These are phyloP conservation scores for Hippocampus zosterae DNA, from an alignment of 2,113 vertebrate species.

Conservation along the genomic window DNA sequence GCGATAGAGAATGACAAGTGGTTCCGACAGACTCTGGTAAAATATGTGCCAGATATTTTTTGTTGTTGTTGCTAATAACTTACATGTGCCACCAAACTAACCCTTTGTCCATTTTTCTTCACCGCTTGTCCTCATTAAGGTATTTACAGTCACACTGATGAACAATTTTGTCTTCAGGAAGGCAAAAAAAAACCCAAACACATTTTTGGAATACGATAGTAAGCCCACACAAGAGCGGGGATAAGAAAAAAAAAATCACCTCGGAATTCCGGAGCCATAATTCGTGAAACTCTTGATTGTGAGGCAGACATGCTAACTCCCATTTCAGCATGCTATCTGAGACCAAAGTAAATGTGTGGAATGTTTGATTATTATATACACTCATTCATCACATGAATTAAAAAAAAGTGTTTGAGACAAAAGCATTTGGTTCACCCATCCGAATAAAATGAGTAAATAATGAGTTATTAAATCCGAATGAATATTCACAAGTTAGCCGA, in stretches of 20 bases:
- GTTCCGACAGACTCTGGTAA: not conserved
- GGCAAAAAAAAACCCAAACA: not conserved
- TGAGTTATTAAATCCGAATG: too few species aligned
- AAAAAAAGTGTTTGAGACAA: too few species aligned
- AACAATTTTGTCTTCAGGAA: not conserved
- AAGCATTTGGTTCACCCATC: too few species aligned
- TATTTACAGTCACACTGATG: not conserved
- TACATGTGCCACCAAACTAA: not conserved
- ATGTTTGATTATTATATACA: not conserved
- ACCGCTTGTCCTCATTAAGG: not conserved
- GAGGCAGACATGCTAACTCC: not conserved
- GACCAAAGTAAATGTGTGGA: not conserved
- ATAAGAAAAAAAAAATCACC: not conserved
- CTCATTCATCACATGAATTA: too few species aligned
- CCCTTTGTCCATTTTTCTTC: not conserved
- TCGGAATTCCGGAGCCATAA: not conserved
- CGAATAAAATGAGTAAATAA: too few species aligned
- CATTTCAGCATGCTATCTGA: not conserved
- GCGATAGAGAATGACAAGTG: not conserved
- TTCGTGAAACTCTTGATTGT: not conserved
- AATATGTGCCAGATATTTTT: not conserved
- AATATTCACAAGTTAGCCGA: too few species aligned
- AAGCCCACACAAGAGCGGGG: not conserved
- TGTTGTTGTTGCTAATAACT: not conserved
- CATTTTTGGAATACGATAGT: not conserved